phyloP scores from a whole-genome alignment of 2,888 invertebrate species.

The Drymonia ruficornis region DNA sequence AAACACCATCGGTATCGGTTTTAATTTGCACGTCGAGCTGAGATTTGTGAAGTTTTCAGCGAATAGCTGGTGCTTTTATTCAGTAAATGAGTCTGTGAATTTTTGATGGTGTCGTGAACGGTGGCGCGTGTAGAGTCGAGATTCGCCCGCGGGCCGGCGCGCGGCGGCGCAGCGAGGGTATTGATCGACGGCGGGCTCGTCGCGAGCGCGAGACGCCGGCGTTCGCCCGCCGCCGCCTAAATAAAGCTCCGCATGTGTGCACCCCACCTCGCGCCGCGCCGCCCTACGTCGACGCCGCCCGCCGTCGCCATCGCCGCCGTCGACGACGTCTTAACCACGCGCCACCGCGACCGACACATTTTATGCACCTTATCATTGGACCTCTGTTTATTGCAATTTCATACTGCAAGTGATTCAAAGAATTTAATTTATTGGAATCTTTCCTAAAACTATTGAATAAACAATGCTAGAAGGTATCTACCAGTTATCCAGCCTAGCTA shows the following conservation, averaged over 20 bases:
- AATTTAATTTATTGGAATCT: too few relatives aligned
- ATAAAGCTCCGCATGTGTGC: slow-evolving; percentile 82
- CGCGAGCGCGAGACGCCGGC: slow-evolving; percentile 82
- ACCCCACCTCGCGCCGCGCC: slow-evolving; percentile 56
- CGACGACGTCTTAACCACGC: slow-evolving; percentile 39
- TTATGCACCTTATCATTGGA: slow-evolving; percentile 1
- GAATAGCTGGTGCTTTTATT: slow-evolving; percentile 57
- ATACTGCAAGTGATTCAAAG: too few relatives aligned
- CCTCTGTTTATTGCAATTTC: too few relatives aligned
- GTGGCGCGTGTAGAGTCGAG: slow-evolving; percentile 72
- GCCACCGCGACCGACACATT: slow-evolving; percentile 34
- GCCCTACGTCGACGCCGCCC: slow-evolving; percentile 64
- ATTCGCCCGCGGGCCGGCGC: slow-evolving; percentile 70
- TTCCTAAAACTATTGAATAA: too few relatives aligned
- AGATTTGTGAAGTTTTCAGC: slow-evolving; percentile 34
- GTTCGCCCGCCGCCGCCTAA: slow-evolving; percentile 79
- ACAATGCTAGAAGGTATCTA: too few relatives aligned
- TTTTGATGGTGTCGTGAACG: slow-evolving; percentile 80
- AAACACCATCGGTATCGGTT: slow-evolving; percentile 17
- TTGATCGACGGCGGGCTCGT: slow-evolving; percentile 78
- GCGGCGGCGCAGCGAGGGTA: slow-evolving; percentile 82
- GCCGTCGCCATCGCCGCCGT: slow-evolving; percentile 45
- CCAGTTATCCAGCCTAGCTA: too few relatives aligned
- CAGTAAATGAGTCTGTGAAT: slow-evolving; percentile 78
- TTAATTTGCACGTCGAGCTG: slow-evolving; percentile 27